Evolutionary conservation across 1,140 invertebrate genomes (phyloP).

Genomic region (Heliothis subflexa): DNA sequence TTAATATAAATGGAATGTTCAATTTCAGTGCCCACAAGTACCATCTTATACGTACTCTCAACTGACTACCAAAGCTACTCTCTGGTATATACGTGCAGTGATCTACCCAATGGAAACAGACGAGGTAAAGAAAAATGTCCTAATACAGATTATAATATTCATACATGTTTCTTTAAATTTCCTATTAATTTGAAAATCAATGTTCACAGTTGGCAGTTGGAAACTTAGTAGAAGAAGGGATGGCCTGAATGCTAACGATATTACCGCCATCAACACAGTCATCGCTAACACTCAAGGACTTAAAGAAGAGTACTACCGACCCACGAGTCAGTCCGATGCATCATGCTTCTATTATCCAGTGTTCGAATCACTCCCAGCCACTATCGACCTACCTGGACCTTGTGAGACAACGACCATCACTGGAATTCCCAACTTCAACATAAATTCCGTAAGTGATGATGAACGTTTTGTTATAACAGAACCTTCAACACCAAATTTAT

Average conservation of each 20-base stretch:
- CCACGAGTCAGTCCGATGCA: conserved; percentile 67
- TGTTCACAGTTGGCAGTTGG: conserved; percentile 73
- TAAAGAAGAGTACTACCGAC: conserved; percentile 61
- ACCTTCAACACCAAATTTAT: neutral
- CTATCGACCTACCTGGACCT: neutral
- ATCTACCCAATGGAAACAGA: conserved; percentile 69
- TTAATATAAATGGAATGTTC: neutral
- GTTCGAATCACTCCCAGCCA: neutral
- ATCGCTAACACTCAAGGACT: conserved; percentile 71
- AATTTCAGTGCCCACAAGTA: neutral
- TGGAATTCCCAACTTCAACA: conserved; percentile 67
- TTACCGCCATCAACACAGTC: conserved; percentile 58
- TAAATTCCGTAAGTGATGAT: conserved; percentile 61
- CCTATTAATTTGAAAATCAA: conserved; percentile 24
- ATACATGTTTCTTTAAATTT: neutral
- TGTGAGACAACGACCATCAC: conserved; percentile 44
- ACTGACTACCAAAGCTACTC: conserved; percentile 90
- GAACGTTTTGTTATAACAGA: neutral
- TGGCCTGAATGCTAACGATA: conserved; percentile 52
- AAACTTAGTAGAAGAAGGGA: conserved; percentile 67
- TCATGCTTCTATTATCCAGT: conserved; percentile 68
- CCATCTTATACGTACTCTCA: conserved; percentile 83
- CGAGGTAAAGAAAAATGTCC: neutral
- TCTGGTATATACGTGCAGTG: conserved; percentile 89
- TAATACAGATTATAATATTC: too few species aligned